phyloP scores from a whole-genome alignment of 2,113 vertebrate species.

The Bostrychus sinensis region DNA sequence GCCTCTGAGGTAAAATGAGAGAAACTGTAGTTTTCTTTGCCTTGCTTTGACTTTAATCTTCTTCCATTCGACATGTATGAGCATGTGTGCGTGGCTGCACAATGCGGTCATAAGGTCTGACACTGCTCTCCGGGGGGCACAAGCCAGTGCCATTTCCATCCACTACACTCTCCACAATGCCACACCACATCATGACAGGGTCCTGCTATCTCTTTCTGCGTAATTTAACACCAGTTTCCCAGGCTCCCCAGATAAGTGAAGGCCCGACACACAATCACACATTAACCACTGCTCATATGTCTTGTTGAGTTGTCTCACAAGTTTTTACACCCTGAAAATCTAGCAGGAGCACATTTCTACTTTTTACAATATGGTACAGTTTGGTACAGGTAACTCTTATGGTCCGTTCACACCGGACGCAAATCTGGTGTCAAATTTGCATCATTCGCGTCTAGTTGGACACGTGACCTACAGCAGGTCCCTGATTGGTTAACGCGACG shows the following conservation, averaged over 20 bases:
- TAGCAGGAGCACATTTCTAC: slow-evolving; percentile 8
- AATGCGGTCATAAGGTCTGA: slow-evolving; percentile 78
- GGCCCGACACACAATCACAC: slow-evolving; percentile 49
- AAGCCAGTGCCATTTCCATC: slow-evolving; percentile 76
- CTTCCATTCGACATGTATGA: slow-evolving; percentile 10
- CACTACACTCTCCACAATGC: slow-evolving; percentile 54
- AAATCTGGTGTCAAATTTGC: too few relatives aligned
- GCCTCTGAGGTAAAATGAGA: slow-evolving; percentile 9
- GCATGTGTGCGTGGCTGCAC: slow-evolving; percentile 37
- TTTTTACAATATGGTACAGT: too few relatives aligned
- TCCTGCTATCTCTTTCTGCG: slow-evolving; percentile 76
- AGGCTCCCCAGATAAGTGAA: slow-evolving; percentile 43
- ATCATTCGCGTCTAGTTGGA: too few relatives aligned
- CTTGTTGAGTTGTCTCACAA: slow-evolving; percentile 42
- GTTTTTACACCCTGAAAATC: slow-evolving; percentile 41
- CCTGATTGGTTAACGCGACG: too few relatives aligned
- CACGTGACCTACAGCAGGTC: too few relatives aligned
- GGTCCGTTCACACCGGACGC: too few relatives aligned
- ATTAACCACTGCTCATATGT: slow-evolving; percentile 65
- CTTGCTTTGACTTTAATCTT: slow-evolving; percentile 26
- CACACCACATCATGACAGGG: slow-evolving; percentile 75
- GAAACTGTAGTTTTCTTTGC: slow-evolving; percentile 13
- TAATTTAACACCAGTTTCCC: slow-evolving; percentile 81
- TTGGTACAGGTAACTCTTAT: too few relatives aligned
- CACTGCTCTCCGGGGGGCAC: slow-evolving; percentile 77